phyloP scores from a whole-genome alignment of 2,888 invertebrate species.

The Tachina fera region DNA sequence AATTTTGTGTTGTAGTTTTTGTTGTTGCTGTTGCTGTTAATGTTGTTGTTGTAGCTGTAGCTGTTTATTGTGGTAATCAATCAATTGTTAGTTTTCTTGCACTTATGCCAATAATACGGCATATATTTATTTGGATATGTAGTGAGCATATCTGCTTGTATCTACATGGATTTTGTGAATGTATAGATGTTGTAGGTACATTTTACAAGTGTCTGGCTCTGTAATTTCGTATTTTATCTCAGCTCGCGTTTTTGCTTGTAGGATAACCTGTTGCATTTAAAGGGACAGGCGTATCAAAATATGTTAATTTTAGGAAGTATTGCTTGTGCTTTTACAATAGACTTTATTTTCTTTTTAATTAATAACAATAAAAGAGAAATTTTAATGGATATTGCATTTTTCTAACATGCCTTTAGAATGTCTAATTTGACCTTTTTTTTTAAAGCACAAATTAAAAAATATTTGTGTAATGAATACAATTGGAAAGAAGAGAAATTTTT shows the following conservation, averaged over 20 bases:
- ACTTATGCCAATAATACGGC: constrained; percentile 41
- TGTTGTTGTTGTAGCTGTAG: constrained; percentile 1
- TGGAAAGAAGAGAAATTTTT: constrained; percentile 53
- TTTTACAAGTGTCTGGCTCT: constrained; percentile 52
- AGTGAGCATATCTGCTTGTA: not conserved
- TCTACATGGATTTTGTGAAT: not conserved
- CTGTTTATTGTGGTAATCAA: constrained; percentile 66
- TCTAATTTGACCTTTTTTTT: constrained; percentile 57
- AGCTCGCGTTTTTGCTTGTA: constrained; percentile 36
- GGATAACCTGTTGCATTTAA: constrained; percentile 67
- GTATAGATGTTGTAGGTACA: no score
- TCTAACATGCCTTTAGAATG: constrained; percentile 53
- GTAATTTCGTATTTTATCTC: constrained; percentile 30
- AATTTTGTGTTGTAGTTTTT: constrained; percentile 27
- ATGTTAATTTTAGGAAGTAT: constrained; percentile 65
- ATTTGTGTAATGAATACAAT: not conserved
- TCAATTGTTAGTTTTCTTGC: constrained; percentile 66
- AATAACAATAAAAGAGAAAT: constrained; percentile 69
- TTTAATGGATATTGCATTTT: constrained; percentile 68
- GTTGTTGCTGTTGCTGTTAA: not conserved
- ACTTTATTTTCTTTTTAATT: constrained; percentile 63
- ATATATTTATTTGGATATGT: not conserved
- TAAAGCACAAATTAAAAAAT: not conserved
- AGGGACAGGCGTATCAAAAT: constrained; percentile 68
- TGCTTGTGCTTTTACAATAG: constrained; percentile 48